Conservation (phyloP, 2,797 vertebrate species). For the Enteromius fasciolatus region DNA sequence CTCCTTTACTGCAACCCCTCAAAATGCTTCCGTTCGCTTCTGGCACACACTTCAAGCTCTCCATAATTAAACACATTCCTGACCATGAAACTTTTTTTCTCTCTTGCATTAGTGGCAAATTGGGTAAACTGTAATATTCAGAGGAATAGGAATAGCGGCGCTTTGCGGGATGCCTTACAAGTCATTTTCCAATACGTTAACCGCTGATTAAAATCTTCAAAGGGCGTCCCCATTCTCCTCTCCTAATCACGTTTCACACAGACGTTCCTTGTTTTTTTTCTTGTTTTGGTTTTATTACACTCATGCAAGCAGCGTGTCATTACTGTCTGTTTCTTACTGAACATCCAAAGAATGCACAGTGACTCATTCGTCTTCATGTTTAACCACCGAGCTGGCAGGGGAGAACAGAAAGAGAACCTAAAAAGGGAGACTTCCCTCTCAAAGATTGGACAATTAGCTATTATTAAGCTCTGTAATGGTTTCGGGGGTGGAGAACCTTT, state of each 20-base stretch:
- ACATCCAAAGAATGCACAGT: constrained; percentile 50
- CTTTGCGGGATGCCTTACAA: constrained; percentile 44
- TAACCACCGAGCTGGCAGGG: constrained; percentile 32
- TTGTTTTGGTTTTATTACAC: constrained; percentile 52
- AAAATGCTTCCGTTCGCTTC: constrained; percentile 1
- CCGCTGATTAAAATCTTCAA: constrained; percentile 57
- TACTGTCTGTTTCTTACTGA: constrained; percentile 55
- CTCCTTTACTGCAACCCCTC: constrained; percentile 19
- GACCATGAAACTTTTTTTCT: constrained; percentile 1
- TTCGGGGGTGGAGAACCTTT: constrained; percentile 38
- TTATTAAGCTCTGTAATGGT: constrained; percentile 40
- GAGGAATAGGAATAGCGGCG: constrained; percentile 7
- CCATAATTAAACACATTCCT: constrained; percentile 43
- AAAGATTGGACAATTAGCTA: constrained; percentile 50
- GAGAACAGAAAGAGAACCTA: constrained; percentile 22
- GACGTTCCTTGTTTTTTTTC: neutral
- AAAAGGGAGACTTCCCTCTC: constrained; percentile 38
- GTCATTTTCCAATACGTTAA: constrained; percentile 47
- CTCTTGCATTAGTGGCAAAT: constrained; percentile 20
- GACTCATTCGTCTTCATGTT: constrained; percentile 56
- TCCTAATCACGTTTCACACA: constrained; percentile 35
- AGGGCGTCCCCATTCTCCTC: constrained; percentile 17
- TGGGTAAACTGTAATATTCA: constrained; percentile 43
- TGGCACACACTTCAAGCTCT: constrained; percentile 26
- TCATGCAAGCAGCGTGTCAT: constrained; percentile 54